Evolutionary conservation across 2,113 vertebrate genomes (phyloP), one percentile per base, ranked within the genome.

Genomic region (Zapornia atra): DNA sequence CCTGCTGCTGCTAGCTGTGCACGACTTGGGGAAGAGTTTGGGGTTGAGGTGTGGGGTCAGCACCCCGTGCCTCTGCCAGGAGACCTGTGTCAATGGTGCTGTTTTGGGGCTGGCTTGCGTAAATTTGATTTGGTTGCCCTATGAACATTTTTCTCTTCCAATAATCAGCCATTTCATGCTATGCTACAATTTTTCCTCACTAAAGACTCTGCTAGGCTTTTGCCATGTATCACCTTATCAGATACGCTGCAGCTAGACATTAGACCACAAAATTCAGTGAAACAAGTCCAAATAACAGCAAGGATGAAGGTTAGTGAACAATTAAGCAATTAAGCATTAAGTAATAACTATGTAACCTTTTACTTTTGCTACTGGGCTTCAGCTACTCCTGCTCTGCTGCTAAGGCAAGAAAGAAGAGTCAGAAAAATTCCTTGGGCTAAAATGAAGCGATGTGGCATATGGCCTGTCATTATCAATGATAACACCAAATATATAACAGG

Each of bases 161-260:
- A 16, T 6, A 4, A 66, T 63, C 48, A 51, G 25, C 9, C 57
- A 56, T 61, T 77, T 65, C 28, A 53, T 15, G 6, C 40, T 33
- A 63, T 18, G 12, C 6, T 70, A 33, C 17, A 16, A 8, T 18
- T n/a, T 24, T 71, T 72, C 54, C 34, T 36, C 19, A 16, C 22
- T 36, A 14, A 8, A 60, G 8, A 31, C 15, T 51, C 28, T 63
- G 17, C 20, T 51, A 31, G 24, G 16, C 5, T 78, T 92, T 17
- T 61, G 17, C 17, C 21, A 26, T 1, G 5, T 17, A 8, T 1
- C 3, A 2, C 15, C 4, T 38, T 38, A 34, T 28, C 48, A 17
- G 48, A 24, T 24, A 54, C 4, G 9, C 57, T 31, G 31, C 10
- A 60, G n/a, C 18, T 33, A 86, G n/a, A 15, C 15, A n/a, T 38